Evolutionary conservation across 64 coral and sea anemone genomes (phyloP).

Genomic region (Montipora foliosa): DNA sequence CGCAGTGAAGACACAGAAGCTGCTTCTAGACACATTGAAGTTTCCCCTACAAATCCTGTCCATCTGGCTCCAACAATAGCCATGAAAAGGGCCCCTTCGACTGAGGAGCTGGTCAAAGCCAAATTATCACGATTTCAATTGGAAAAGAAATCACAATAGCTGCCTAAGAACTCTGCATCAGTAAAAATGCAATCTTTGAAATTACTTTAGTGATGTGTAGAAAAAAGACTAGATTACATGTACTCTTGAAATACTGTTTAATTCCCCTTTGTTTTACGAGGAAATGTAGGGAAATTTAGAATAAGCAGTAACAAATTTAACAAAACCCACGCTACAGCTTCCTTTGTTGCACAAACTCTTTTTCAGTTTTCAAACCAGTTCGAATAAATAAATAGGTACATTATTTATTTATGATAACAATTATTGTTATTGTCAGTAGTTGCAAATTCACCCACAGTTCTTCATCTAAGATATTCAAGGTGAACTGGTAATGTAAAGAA

Average conservation of each 20-base stretch:
- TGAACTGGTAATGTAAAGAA: too few relatives aligned
- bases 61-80: conserved; percentile 70
- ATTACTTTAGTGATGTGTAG: background rate
- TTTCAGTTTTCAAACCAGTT: background rate
- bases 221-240: background rate
- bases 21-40: conserved; percentile 22
- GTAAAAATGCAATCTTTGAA: background rate
- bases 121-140: conserved; percentile 47
- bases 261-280: too few relatives aligned
- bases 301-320: too few relatives aligned
- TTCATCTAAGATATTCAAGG: too few relatives aligned
- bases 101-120: conserved; percentile 46
- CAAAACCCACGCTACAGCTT: background rate
- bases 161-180: background rate
- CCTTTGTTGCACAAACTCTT: background rate
- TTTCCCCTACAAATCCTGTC: conserved; percentile 25
- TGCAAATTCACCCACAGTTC: too few relatives aligned
- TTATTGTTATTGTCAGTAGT: too few relatives aligned
- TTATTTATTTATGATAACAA: too few relatives aligned
- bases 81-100: conserved; percentile 51
- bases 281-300: too few relatives aligned
- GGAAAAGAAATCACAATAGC: conserved; percentile 6
- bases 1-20: conserved; percentile 22
- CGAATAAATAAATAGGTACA: too few relatives aligned
- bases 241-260: too few relatives aligned